Evolutionary conservation across 2,113 vertebrate species (phyloP), one percentile per base, ranked within the genome.

Genomic region (Suncus etruscus): DNA sequence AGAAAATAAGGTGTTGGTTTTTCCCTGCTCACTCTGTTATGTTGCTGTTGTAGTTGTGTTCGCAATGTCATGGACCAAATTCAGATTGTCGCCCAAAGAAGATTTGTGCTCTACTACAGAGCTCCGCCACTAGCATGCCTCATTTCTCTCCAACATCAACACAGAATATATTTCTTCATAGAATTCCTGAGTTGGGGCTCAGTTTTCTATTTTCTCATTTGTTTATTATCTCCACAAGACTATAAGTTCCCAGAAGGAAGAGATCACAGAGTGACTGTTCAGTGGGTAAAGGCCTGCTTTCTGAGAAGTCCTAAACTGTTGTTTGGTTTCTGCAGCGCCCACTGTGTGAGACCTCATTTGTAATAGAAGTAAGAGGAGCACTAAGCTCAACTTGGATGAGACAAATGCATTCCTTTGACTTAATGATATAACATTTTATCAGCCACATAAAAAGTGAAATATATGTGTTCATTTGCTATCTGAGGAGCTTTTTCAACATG

Each of bases 401-500:
- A 82, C 11, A 65, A 24, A 6, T 70, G 73, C 32, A 0, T 3
- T 91, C 68, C 77, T 54, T 75, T 84, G 54, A 73, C 58, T 86
- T 91, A 94, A 82, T 84, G 75, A 93, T 72, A 94, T 8, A 86
- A 83, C 77, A 65, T 85, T 95, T 95, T 91, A 93, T 18, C 45
- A 93, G 79, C 1, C 8, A 93, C 80, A 90, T 89, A 86, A 79
- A 85, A 96, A 95, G 65, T 83, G 50, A 96, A 95, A 45, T 24
- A 86, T 18, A 7, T 82, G 68, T 96, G 86, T 78, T 92, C 95
- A 75, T 78, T 20, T 92, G 80, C 7, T 47, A 2, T 94, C 84
- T 83, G 87, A 95, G 82, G 54, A 86, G 86, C 90, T 93, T 95
- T 95, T 90, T 87, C 72, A 25, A 96, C 3, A 20, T 93, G 29